Evolutionary conservation across 2,113 vertebrate genomes (phyloP).

Genomic region (Dipodomys stephensi): DNA sequence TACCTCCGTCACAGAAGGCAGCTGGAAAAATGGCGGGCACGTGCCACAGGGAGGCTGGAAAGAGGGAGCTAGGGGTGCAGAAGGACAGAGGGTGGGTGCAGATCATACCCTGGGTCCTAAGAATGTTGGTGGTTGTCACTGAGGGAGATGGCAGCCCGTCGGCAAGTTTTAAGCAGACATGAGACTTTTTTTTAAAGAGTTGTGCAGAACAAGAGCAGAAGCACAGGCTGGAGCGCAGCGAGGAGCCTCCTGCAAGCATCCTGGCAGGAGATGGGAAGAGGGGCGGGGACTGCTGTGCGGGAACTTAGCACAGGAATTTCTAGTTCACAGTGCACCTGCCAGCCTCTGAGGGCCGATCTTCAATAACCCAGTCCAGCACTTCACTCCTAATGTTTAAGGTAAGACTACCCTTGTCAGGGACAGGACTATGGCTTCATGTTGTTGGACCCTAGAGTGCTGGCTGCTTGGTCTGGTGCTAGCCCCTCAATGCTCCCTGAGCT

Average conservation of each 20-base stretch:
- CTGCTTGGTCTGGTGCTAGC: neutral
- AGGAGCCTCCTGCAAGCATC: neutral
- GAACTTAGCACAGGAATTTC: neutral
- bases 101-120: neutral
- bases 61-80: neutral
- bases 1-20: neutral
- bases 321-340: neutral
- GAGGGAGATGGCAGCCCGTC: neutral
- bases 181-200: neutral
- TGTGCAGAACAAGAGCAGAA: neutral
- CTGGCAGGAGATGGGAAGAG: neutral
- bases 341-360: neutral
- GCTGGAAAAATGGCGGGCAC: neutral
- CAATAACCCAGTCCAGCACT: neutral
- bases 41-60: neutral
- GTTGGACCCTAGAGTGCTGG: neutral
- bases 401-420: neutral
- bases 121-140: neutral
- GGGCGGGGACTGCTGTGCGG: no score
- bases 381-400: neutral
- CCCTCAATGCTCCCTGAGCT: neutral
- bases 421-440: neutral
- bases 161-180: neutral
- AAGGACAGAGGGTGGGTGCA: neutral
- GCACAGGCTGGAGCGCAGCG: neutral